phyloP scores from a whole-genome alignment of 2,888 invertebrate species.

The Neocrepidodera transversa region DNA sequence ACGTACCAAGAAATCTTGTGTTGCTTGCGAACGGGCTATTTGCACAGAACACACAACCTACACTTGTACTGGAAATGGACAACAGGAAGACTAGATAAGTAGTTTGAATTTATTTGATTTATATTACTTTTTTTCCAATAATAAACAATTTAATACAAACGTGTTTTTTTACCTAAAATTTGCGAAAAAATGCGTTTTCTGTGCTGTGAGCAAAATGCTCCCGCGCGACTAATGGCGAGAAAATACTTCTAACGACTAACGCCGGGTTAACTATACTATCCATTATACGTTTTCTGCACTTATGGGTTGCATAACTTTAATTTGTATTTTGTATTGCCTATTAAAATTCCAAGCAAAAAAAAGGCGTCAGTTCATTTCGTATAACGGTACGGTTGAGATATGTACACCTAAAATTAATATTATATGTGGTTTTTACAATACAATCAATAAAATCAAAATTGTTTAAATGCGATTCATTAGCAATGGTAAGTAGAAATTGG shows the following conservation, averaged over 20 bases:
- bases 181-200: background rate
- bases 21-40: background rate
- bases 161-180: background rate
- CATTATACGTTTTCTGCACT: too few species aligned
- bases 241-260: background rate
- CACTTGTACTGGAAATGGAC: background rate
- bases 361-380: too few species aligned
- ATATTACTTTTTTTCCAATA: background rate
- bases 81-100: background rate
- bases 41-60: constrained; percentile 2
- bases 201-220: constrained; percentile 3
- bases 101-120: background rate
- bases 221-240: background rate
- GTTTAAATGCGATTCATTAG: too few species aligned
- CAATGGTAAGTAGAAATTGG: too few species aligned
- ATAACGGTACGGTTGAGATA: too few species aligned
- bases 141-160: background rate
- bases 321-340: too few species aligned
- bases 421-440: too few species aligned
- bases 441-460: too few species aligned
- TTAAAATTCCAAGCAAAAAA: too few species aligned
- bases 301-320: too few species aligned
- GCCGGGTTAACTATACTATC: background rate
- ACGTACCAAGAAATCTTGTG: constrained; percentile 3
- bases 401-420: too few species aligned